Percentiles rank a stretch among this genome's conserved stretches.
phyloP scores from a whole-genome alignment of 2,888 invertebrate genomes.

The Hylaea fasciaria region DNA sequence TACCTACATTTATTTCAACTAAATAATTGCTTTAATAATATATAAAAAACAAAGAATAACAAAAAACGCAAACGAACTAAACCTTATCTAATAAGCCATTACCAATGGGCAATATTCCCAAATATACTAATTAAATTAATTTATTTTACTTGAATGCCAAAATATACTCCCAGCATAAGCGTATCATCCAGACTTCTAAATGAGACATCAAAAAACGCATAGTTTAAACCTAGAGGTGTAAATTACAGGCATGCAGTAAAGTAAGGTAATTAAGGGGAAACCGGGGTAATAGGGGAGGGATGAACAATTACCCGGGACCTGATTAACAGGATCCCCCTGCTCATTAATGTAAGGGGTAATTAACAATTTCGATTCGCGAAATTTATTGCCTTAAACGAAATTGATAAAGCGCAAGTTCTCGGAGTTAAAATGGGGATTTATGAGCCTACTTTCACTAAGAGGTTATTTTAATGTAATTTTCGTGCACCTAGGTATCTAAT shows the following conservation, averaged over 20 bases:
- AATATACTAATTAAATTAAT: too few relatives aligned
- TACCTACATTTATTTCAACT: too few relatives aligned
- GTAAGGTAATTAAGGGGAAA: slow-evolving; percentile 45
- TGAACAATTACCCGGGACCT: slow-evolving; percentile 54
- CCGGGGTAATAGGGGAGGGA: slow-evolving; percentile 38
- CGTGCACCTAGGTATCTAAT: slow-evolving; percentile 3
- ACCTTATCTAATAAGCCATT: too few relatives aligned
- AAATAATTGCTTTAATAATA: too few relatives aligned
- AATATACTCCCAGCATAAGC: not conserved
- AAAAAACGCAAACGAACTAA: too few relatives aligned
- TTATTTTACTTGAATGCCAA: not conserved
- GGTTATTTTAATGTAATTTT: slow-evolving; percentile 17
- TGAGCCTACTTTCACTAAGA: slow-evolving; percentile 7
- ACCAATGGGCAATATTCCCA: too few relatives aligned
- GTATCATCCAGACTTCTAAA: slow-evolving; percentile 6
- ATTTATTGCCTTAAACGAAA: slow-evolving; percentile 35
- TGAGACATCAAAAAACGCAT: slow-evolving; percentile 22
- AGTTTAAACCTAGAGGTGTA: slow-evolving; percentile 29
- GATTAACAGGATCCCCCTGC: slow-evolving; percentile 52
- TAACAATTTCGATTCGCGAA: slow-evolving; percentile 53
- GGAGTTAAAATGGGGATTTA: slow-evolving; percentile 32
- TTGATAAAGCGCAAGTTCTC: slow-evolving; percentile 37
- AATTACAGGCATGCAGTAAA: slow-evolving; percentile 48
- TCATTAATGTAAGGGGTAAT: slow-evolving; percentile 54
- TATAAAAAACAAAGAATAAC: too few relatives aligned